Evolutionary conservation across 2,113 vertebrate species (phyloP).

Genomic region (Nerophis lumbriciformis): DNA sequence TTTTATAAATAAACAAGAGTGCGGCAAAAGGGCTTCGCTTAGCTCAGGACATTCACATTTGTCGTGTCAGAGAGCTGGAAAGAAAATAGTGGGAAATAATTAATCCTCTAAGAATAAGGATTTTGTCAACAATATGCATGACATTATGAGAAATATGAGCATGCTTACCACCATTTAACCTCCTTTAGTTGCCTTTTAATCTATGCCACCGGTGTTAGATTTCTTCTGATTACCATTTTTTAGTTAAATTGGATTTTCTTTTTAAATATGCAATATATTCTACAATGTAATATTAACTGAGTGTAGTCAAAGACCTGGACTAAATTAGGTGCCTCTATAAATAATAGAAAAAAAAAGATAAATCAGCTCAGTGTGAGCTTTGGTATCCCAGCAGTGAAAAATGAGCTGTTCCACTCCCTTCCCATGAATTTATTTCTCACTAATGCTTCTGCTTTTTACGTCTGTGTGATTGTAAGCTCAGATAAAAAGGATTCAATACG

Average conservation of each 20-base stretch:
- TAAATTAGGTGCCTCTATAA: neutral
- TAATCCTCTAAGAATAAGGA: neutral
- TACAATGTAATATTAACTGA: neutral
- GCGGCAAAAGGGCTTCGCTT: neutral
- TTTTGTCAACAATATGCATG: slow-evolving; percentile 1
- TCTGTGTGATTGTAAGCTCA: neutral
- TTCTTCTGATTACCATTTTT: neutral
- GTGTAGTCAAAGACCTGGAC: too few species aligned
- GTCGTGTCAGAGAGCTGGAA: neutral
- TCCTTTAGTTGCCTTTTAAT: slow-evolving; percentile 1
- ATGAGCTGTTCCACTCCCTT: neutral
- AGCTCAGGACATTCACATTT: slow-evolving; percentile 7
- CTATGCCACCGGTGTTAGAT: too few species aligned
- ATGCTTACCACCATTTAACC: neutral
- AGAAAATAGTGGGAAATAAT: neutral
- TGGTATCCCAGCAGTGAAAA: neutral
- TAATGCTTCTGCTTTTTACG: neutral
- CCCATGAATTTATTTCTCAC: neutral
- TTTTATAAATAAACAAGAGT: neutral
- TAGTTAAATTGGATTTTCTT: neutral
- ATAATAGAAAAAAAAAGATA: neutral
- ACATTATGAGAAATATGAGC: neutral
- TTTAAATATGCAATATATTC: neutral
- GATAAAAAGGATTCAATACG: neutral
- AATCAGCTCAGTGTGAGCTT: neutral